These are phyloP conservation scores for Daboia siamensis DNA, from an alignment of 2,113 vertebrate species.

Conservation along the genomic window DNA sequence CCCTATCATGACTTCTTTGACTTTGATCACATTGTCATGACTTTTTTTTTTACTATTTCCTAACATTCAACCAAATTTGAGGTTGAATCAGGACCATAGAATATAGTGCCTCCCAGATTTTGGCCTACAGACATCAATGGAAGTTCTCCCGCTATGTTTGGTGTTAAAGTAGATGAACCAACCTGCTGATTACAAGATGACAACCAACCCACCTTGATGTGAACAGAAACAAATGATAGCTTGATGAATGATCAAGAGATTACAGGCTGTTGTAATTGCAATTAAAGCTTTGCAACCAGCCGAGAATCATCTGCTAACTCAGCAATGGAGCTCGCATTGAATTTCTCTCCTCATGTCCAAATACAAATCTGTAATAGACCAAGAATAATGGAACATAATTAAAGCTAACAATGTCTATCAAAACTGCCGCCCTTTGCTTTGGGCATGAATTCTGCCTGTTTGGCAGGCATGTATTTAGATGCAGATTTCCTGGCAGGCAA, in stretches of 20 bases:
- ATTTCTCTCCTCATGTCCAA: conserved; percentile 25
- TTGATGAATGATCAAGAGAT: neutral
- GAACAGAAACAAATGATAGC: conserved; percentile 10
- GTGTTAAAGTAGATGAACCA: neutral
- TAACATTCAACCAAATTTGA: neutral
- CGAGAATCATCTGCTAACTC: conserved; percentile 43
- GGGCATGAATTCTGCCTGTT: neutral
- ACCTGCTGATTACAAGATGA: neutral
- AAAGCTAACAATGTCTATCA: conserved; percentile 9
- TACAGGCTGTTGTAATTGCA: conserved; percentile 7
- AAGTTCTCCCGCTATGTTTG: neutral
- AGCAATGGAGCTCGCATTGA: conserved; percentile 41
- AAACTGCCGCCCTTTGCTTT: neutral
- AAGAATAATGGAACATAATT: conserved; percentile 23
- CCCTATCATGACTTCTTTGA: neutral
- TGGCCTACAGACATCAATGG: neutral
- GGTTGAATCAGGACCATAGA: neutral
- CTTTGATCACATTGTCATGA: neutral
- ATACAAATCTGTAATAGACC: neutral
- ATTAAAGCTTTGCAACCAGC: conserved; percentile 31
- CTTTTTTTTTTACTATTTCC: neutral
- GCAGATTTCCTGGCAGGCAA: neutral
- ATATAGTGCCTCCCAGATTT: neutral
- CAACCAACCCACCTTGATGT: neutral
- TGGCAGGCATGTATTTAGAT: neutral